Conservation (phyloP, 1,140 invertebrate species). For the Drosophila gunungcola region DNA sequence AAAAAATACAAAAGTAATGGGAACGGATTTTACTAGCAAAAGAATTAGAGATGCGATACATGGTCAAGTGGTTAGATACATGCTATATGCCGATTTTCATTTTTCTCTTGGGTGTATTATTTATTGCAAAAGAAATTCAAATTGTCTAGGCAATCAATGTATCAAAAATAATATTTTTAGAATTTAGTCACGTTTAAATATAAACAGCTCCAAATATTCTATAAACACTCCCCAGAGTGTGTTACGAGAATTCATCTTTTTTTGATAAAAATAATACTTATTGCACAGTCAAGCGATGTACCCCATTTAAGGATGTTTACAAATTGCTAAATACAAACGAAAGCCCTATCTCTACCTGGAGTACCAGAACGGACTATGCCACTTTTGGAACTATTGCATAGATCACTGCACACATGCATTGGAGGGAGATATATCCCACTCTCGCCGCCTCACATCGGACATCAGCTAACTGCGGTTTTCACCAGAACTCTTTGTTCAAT, state of each 20-base stretch:
- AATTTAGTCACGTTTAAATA: no score
- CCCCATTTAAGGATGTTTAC: neutral
- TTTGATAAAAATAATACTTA: neutral
- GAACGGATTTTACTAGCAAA: conserved; percentile 1
- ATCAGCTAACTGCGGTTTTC: conserved; percentile 39
- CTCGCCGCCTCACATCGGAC: conserved; percentile 11
- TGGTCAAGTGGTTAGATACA: neutral
- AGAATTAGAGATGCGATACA: neutral
- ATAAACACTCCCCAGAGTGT: no score
- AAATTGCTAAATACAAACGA: neutral
- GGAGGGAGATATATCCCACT: conserved; percentile 11
- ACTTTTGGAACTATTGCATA: conserved; percentile 7
- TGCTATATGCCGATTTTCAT: no score
- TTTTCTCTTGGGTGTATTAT: no score
- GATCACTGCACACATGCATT: conserved; percentile 18
- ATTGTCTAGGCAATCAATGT: no score
- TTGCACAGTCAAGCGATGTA: no score
- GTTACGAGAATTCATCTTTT: neutral
- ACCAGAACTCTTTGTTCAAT: conserved; percentile 58
- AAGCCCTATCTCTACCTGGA: neutral
- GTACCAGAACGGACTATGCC: neutral
- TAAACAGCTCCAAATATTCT: no score
- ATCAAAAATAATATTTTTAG: no score
- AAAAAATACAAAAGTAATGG: conserved; percentile 20
- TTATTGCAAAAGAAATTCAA: no score